Conservation (phyloP, 1,140 invertebrate species). For the Aculops lycopersici region DNA sequence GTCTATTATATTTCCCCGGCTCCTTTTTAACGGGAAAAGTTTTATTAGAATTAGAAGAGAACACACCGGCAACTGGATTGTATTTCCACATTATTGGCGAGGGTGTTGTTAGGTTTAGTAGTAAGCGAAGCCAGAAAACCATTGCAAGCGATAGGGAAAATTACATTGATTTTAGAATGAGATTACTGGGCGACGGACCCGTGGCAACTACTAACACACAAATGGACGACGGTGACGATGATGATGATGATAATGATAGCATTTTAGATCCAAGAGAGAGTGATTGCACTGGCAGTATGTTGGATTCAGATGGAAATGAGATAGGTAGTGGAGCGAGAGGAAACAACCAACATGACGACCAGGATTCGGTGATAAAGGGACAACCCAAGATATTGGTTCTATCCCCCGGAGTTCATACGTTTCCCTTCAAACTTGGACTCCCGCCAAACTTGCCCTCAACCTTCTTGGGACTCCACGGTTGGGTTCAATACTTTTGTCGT, state of each 20-base stretch:
- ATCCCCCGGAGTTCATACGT: constrained; percentile 76
- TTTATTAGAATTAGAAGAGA: constrained; percentile 60
- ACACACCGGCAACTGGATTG: constrained; percentile 50
- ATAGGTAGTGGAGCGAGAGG: no score
- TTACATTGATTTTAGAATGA: constrained; percentile 77
- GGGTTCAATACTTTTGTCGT: constrained; percentile 81
- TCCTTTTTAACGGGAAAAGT: constrained; percentile 62
- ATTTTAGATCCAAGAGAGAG: no score
- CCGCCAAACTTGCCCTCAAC: constrained; percentile 63
- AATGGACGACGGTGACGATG: not conserved
- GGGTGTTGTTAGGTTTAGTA: constrained; percentile 45
- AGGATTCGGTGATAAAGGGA: not conserved
- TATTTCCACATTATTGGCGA: constrained; percentile 66
- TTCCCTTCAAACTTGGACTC: constrained; percentile 65
- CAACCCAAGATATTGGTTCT: constrained; percentile 19
- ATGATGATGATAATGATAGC: not conserved
- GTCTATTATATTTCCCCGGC: constrained; percentile 56
- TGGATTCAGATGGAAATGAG: not conserved
- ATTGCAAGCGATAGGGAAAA: constrained; percentile 52
- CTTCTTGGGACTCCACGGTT: constrained; percentile 59
- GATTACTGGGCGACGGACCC: constrained; percentile 37
- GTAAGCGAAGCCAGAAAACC: constrained; percentile 41
- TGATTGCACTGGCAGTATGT: no score
- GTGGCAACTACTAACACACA: not conserved
- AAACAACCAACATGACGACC: no score